Percentiles rank a stretch among this genome's conserved stretches.
Evolutionary conservation across 2,888 invertebrate species (phyloP).

Genomic region (Metalampra italica): DNA sequence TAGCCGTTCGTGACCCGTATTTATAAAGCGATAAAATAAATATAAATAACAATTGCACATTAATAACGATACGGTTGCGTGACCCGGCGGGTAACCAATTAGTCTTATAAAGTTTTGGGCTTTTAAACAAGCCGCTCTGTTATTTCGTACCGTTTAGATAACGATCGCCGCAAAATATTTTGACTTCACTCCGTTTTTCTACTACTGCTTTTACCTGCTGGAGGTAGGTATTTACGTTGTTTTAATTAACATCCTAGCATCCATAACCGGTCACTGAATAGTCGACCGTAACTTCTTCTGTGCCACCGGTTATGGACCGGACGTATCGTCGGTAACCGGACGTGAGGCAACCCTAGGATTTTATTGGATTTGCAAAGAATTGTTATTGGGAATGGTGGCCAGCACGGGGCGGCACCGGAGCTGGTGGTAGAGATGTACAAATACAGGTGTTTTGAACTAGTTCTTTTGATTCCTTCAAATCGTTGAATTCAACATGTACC

Average conservation of each 20-base stretch:
- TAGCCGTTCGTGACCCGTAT: not conserved
- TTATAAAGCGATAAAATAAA: constrained; percentile 2
- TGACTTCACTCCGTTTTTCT: not conserved
- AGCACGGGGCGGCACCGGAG: not conserved
- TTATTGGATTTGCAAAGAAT: not conserved
- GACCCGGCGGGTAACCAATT: constrained; percentile 14
- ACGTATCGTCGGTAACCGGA: too few relatives aligned
- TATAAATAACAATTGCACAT: constrained; percentile 4
- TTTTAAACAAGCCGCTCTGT: constrained; percentile 1
- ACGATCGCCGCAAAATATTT: not conserved
- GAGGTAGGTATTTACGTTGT: too few relatives aligned
- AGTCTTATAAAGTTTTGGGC: constrained; percentile 9
- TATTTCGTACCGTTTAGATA: constrained; percentile 1
- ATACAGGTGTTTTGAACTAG: too few relatives aligned
- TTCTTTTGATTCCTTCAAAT: too few relatives aligned
- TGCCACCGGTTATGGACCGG: not conserved
- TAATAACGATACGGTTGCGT: constrained; percentile 13
- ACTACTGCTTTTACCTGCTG: not conserved
- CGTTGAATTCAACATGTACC: too few relatives aligned
- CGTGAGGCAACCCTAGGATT: too few relatives aligned
- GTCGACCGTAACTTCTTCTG: not conserved
- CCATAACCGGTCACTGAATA: too few relatives aligned
- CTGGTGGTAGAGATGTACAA: not conserved
- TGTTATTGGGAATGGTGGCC: not conserved
- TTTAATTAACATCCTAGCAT: too few relatives aligned